Evolutionary conservation across 2,113 vertebrate species (phyloP).

Genomic region (Bubo bubo): DNA sequence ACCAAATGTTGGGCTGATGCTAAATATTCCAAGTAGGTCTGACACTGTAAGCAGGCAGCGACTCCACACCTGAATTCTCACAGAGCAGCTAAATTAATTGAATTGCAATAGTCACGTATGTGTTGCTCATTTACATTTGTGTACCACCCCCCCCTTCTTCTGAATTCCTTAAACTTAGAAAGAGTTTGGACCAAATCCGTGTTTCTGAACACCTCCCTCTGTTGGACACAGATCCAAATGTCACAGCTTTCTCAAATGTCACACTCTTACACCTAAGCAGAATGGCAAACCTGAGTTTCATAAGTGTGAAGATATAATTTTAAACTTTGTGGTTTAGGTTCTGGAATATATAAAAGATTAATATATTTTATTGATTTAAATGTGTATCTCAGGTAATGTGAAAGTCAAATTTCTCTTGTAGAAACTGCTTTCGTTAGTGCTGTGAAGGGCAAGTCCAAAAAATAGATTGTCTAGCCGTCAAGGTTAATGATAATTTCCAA

Average conservation of each 20-base stretch:
- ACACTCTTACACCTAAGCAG: background rate
- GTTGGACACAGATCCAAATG: constrained; percentile 17
- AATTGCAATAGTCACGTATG: background rate
- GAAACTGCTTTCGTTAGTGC: background rate
- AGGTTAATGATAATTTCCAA: background rate
- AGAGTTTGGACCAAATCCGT: background rate
- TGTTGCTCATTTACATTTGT: background rate
- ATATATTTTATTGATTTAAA: background rate
- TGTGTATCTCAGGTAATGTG: background rate
- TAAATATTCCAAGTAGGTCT: background rate
- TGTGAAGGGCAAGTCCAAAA: background rate
- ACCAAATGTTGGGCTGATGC: background rate
- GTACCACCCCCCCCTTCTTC: background rate
- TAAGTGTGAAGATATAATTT: background rate
- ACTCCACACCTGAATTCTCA: background rate
- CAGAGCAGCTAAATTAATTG: background rate
- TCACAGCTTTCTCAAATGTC: constrained; percentile 8
- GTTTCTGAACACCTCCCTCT: constrained; percentile 43
- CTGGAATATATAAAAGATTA: background rate
- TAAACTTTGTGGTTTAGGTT: background rate
- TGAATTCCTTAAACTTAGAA: constrained; percentile 33
- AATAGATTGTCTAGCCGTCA: background rate
- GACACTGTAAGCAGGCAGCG: background rate
- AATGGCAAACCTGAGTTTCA: background rate
- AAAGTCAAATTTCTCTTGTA: background rate